Conservation (phyloP, 2,888 invertebrate species). For the Cylloceria caligata region DNA sequence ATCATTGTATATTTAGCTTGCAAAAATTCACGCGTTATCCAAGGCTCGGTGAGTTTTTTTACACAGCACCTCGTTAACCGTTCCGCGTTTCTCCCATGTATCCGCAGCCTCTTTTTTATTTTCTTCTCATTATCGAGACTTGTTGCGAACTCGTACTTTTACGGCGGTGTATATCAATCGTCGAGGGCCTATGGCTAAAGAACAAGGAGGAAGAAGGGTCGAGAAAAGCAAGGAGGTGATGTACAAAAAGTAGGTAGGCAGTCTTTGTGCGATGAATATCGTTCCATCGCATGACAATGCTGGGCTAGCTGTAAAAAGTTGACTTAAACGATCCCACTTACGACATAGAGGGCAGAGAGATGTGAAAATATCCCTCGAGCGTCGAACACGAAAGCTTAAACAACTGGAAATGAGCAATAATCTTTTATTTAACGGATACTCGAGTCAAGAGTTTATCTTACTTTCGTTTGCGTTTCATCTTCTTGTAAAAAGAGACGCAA, state of each 20-base stretch:
- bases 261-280: constrained; percentile 50
- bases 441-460: constrained; percentile 69
- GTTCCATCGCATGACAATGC: constrained; percentile 74
- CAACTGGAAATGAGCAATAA: constrained; percentile 70
- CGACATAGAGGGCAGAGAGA: constrained; percentile 21
- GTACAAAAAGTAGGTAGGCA: constrained; percentile 38
- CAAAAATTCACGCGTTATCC: constrained; percentile 18
- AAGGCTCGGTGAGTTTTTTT: constrained; percentile 21
- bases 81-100: constrained; percentile 10
- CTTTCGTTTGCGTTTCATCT: constrained; percentile 58
- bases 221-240: constrained; percentile 16
- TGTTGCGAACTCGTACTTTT: constrained; percentile 71
- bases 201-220: constrained; percentile 40
- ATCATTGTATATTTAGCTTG: constrained; percentile 4
- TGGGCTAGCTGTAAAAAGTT: constrained; percentile 75
- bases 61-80: constrained; percentile 30
- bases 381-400: constrained; percentile 20
- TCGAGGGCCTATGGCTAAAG: constrained; percentile 45
- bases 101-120: constrained; percentile 33
- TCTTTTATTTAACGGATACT: constrained; percentile 77
- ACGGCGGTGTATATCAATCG: constrained; percentile 79
- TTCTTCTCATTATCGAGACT: constrained; percentile 59
- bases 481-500: constrained; percentile 21
- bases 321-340: constrained; percentile 77
- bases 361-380: constrained; percentile 56